phyloP scores from a whole-genome alignment of 2,797 vertebrate genomes.

The Rhadinocentrus ornatus region DNA sequence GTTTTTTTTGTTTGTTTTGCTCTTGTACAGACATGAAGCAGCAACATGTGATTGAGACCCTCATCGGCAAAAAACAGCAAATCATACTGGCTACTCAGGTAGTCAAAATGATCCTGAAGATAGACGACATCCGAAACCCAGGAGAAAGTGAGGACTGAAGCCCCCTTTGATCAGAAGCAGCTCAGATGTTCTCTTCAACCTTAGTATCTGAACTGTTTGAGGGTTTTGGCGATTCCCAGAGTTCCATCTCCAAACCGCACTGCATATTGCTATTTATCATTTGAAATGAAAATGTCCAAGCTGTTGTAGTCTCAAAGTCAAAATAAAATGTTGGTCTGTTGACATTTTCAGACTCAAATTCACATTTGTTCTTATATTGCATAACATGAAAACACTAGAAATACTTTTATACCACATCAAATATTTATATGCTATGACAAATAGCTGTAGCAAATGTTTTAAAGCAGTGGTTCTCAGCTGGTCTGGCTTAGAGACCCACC shows the following conservation, averaged over 20 bases:
- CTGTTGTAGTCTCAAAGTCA: slow-evolving; percentile 76
- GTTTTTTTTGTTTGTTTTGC: not conserved
- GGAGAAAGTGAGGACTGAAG: slow-evolving; percentile 93
- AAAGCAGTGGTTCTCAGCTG: no score
- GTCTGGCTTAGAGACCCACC: no score
- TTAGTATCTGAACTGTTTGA: slow-evolving; percentile 32
- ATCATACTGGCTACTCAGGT: slow-evolving; percentile 95
- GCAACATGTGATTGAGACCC: slow-evolving; percentile 97
- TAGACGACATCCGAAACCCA: slow-evolving; percentile 94
- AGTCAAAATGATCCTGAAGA: slow-evolving; percentile 99
- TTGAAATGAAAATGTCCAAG: slow-evolving; percentile 73
- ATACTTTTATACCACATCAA: not conserved
- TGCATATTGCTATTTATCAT: slow-evolving; percentile 87
- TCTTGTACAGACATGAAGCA: slow-evolving; percentile 92
- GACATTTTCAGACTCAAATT: slow-evolving; percentile 27
- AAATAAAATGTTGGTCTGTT: slow-evolving; percentile 83
- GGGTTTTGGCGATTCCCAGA: slow-evolving; percentile 72
- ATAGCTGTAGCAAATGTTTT: not conserved
- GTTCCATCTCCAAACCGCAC: slow-evolving; percentile 63
- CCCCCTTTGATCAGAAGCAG: slow-evolving; percentile 6
- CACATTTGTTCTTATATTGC: not conserved
- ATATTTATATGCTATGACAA: not conserved
- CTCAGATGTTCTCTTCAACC: slow-evolving; percentile 28
- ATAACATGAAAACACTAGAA: not conserved
- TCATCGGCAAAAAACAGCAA: slow-evolving; percentile 98